phyloP scores from a whole-genome alignment of 1,140 invertebrate species.

The Parasteatoda tepidariorum region DNA sequence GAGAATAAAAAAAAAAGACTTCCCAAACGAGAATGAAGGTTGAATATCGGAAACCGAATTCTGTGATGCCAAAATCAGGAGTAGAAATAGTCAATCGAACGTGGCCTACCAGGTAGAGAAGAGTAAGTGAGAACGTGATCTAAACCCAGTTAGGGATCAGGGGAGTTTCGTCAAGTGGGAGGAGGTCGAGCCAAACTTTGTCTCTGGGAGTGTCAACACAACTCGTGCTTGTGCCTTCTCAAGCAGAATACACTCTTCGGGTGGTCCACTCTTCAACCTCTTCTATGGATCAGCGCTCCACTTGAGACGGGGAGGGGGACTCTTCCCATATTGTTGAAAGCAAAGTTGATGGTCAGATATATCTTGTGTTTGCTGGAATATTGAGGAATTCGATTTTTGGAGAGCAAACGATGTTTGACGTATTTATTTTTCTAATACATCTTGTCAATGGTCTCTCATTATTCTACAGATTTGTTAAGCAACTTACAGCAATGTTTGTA shows the following conservation, averaged over 20 bases:
- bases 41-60: conserved; percentile 45
- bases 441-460: too few relatives aligned
- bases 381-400: not conserved
- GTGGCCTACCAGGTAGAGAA: conserved; percentile 1
- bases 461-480: too few relatives aligned
- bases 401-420: not conserved
- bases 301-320: not conserved
- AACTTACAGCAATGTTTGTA: too few relatives aligned
- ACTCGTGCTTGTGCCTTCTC: not conserved
- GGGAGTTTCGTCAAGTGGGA: not conserved
- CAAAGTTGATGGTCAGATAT: not conserved
- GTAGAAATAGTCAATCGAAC: conserved; percentile 28
- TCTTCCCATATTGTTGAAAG: not conserved
- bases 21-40: not conserved
- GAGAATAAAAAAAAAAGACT: not conserved
- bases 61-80: not conserved
- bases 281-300: conserved; percentile 8
- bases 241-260: conserved; percentile 16
- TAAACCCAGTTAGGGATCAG: conserved; percentile 47
- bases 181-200: conserved; percentile 36
- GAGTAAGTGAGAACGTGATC: conserved; percentile 34
- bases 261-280: not conserved
- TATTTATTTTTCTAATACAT: too few relatives aligned
- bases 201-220: conserved; percentile 48
- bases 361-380: not conserved